Evolutionary conservation across 1,140 invertebrate genomes (phyloP).

Genomic region (Euglossa dilemma): DNA sequence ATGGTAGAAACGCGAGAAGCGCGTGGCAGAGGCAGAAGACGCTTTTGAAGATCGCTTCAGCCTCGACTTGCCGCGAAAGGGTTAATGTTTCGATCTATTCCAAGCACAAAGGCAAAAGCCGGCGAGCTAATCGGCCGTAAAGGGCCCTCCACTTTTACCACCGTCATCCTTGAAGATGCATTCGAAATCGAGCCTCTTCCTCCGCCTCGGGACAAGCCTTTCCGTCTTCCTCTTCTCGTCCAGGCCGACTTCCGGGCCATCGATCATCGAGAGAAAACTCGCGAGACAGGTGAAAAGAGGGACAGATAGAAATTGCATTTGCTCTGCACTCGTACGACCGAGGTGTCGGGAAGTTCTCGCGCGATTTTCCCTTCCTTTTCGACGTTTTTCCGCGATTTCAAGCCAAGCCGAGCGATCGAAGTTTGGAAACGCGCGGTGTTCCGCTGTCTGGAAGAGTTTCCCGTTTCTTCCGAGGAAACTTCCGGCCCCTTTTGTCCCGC

Average conservation of each 20-base stretch:
- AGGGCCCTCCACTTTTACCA: slow-evolving; percentile 37
- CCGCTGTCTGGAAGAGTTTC: neutral
- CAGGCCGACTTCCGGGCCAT: neutral
- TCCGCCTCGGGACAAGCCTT: neutral
- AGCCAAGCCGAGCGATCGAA: neutral
- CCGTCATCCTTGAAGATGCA: slow-evolving; percentile 23
- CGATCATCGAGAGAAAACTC: slow-evolving; percentile 4
- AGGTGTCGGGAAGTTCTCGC: neutral
- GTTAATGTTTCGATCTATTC: slow-evolving; percentile 42
- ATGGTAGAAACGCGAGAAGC: neutral
- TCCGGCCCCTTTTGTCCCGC: neutral
- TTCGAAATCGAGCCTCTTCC: slow-evolving; percentile 14
- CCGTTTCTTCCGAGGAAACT: slow-evolving; percentile 3
- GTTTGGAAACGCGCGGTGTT: neutral
- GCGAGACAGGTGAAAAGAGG: neutral
- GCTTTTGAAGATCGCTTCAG: neutral
- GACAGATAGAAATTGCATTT: neutral
- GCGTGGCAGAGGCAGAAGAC: no score
- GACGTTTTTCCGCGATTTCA: neutral
- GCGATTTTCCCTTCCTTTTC: neutral
- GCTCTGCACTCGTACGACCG: neutral
- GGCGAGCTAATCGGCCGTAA: slow-evolving; percentile 31
- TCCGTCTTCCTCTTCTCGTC: neutral
- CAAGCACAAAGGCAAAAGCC: slow-evolving; percentile 37
- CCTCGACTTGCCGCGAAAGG: slow-evolving; percentile 8